phyloP scores from a whole-genome alignment of 2,797 vertebrate genomes.

The Gambusia yucatana region DNA sequence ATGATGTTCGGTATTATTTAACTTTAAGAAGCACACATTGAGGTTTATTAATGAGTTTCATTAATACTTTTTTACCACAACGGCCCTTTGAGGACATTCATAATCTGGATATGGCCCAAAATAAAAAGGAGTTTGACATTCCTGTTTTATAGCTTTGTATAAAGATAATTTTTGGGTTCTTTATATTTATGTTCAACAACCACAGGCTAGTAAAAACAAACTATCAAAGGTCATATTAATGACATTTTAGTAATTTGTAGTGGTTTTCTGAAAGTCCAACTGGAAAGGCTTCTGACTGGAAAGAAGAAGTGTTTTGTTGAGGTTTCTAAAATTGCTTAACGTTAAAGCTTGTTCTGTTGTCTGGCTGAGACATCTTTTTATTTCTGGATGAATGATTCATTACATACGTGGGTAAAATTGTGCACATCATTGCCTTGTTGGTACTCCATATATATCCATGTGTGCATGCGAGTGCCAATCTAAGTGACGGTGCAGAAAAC shows the following conservation, averaged over 20 bases:
- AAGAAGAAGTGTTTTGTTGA: constrained; percentile 30
- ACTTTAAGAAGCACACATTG: too few species aligned
- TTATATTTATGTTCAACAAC: neutral
- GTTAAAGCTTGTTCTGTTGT: constrained; percentile 34
- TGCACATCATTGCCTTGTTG: constrained; percentile 25
- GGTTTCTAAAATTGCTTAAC: constrained; percentile 18
- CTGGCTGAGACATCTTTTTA: constrained; percentile 52
- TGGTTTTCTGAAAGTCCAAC: neutral
- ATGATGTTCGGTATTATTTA: too few species aligned
- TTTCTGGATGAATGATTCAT: constrained; percentile 52
- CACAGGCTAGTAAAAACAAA: neutral
- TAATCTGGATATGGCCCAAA: too few species aligned
- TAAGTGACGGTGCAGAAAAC: constrained; percentile 56
- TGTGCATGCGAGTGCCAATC: constrained; percentile 18
- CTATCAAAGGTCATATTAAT: neutral
- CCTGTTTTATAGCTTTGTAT: neutral
- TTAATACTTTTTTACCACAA: too few species aligned
- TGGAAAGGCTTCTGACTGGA: constrained; percentile 31
- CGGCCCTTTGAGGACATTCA: too few species aligned
- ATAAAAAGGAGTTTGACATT: too few species aligned
- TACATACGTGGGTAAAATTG: constrained; percentile 22
- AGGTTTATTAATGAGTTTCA: too few species aligned
- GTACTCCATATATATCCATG: constrained; percentile 17
- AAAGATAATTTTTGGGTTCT: neutral
- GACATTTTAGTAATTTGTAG: constrained; percentile 13